These are phyloP conservation scores for Aphidius gifuensis DNA, from an alignment of 1,140 invertebrate species.

Conservation along the genomic window DNA sequence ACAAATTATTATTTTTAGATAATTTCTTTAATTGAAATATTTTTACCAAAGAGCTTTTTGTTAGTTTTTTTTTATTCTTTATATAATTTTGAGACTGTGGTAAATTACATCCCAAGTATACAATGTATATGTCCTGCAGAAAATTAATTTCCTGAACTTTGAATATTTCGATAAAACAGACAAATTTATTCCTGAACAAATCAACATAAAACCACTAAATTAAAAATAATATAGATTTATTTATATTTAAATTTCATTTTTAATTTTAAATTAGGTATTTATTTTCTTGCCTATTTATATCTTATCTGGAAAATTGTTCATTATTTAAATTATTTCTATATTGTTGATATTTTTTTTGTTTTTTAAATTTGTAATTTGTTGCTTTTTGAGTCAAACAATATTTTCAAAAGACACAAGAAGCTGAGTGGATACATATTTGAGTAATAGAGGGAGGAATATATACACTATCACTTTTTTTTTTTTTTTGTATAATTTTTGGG, in stretches of 20 bases:
- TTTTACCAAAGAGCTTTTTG: too few species aligned
- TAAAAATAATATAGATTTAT: background rate
- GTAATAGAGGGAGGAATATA: too few species aligned
- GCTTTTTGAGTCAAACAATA: slow-evolving; percentile 47
- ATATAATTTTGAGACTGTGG: too few species aligned
- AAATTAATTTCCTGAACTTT: slow-evolving; percentile 27
- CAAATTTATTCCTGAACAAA: slow-evolving; percentile 4
- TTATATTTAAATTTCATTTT: background rate
- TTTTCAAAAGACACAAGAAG: slow-evolving; percentile 28
- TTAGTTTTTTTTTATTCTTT: too few species aligned
- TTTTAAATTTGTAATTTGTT: slow-evolving; percentile 42
- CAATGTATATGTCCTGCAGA: slow-evolving; percentile 3
- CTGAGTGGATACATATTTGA: too few species aligned
- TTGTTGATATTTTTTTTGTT: background rate
- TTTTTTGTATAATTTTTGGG: slow-evolving; percentile 14
- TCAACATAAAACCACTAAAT: background rate
- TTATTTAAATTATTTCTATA: slow-evolving; percentile 1
- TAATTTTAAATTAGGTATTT: too few species aligned
- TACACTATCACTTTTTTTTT: slow-evolving; percentile 9
- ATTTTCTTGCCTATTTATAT: too few species aligned
- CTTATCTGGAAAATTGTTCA: background rate
- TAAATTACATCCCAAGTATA: too few species aligned
- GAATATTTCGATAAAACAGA: slow-evolving; percentile 9
- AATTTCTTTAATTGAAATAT: too few species aligned
- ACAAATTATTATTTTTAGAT: too few species aligned